Conservation (phyloP, 2,888 invertebrate species). For the Callosobruchus maculatus region DNA sequence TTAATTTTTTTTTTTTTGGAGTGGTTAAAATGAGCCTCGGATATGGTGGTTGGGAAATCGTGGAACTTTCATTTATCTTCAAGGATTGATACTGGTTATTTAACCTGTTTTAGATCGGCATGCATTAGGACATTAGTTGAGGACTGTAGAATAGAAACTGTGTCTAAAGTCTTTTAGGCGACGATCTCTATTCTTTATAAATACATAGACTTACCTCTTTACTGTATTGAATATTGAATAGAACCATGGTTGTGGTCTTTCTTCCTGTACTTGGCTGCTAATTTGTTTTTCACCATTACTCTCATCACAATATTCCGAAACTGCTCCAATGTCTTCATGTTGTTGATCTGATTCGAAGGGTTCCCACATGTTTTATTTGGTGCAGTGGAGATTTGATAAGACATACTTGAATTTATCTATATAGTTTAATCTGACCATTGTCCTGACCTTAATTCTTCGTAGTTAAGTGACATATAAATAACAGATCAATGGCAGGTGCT, state of each 20-base stretch:
- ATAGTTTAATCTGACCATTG: neutral
- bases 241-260: conserved; percentile 18
- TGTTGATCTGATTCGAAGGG: neutral
- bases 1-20: too few relatives aligned
- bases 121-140: too few relatives aligned
- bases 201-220: conserved; percentile 1
- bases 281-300: neutral
- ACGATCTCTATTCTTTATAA: too few relatives aligned
- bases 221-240: conserved; percentile 21
- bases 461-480: neutral
- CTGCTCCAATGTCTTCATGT: neutral
- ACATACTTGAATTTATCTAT: neutral
- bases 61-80: too few relatives aligned
- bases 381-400: neutral
- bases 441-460: neutral
- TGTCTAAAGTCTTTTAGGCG: too few relatives aligned
- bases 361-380: neutral
- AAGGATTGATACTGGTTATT: too few relatives aligned
- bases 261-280: neutral
- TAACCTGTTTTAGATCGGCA: too few relatives aligned
- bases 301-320: neutral
- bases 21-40: too few relatives aligned
- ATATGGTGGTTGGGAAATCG: too few relatives aligned
- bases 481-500: neutral
- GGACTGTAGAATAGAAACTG: too few relatives aligned